These are phyloP conservation scores for Panopea generosa DNA, from an alignment of 2,888 invertebrate genomes.

Conservation along the genomic window DNA sequence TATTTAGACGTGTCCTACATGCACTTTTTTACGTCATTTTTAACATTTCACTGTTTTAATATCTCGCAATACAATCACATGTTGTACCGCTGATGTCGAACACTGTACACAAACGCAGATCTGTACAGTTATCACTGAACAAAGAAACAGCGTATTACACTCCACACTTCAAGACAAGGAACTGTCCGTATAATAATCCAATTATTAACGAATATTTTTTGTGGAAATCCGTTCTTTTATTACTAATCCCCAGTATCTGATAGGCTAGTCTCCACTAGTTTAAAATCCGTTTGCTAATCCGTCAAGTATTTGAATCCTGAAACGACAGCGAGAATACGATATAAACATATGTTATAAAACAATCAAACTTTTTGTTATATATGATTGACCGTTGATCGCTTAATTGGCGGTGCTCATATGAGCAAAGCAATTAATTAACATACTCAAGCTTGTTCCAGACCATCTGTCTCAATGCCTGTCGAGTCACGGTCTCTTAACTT, in stretches of 20 bases:
- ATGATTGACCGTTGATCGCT: background rate
- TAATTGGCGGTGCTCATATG: background rate
- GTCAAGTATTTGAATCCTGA: constrained; percentile 2
- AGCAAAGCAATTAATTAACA: background rate
- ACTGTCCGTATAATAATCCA: no score
- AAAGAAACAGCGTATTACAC: no score
- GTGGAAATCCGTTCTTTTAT: no score
- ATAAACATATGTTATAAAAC: background rate
- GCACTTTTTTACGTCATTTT: no score
- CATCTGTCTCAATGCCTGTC: constrained; percentile 6
- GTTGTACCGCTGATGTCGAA: no score
- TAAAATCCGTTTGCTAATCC: background rate
- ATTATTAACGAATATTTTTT: no score
- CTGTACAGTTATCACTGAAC: no score
- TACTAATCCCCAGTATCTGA: background rate
- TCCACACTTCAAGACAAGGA: no score
- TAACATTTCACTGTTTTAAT: no score
- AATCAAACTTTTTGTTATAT: background rate
- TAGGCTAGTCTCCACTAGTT: constrained; percentile 1
- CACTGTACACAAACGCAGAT: no score
- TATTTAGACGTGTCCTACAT: no score
- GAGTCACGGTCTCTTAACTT: constrained; percentile 26
- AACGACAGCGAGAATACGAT: background rate
- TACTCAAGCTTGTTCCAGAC: background rate
- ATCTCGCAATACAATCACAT: no score